Conservation (phyloP, 2,113 vertebrate species). For the Calyptommatus sinebrachiatus region DNA sequence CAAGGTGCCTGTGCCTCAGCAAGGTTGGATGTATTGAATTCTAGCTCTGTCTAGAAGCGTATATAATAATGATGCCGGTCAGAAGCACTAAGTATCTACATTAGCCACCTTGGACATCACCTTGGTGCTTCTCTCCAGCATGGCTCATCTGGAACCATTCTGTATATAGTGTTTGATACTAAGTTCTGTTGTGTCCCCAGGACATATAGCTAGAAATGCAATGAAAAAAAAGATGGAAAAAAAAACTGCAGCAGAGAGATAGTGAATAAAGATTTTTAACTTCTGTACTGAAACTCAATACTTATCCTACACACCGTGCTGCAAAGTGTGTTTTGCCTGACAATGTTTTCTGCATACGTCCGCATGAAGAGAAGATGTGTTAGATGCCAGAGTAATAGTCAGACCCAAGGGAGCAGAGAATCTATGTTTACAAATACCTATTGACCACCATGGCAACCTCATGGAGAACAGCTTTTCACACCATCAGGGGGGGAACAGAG, state of each 20-base stretch:
- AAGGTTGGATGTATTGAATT: not conserved
- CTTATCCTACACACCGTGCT: not conserved
- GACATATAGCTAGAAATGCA: slow-evolving; percentile 24
- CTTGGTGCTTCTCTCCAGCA: not conserved
- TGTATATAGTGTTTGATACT: slow-evolving; percentile 39
- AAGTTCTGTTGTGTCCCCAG: slow-evolving; percentile 7
- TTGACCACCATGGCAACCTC: not conserved
- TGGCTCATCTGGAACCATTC: slow-evolving; percentile 4
- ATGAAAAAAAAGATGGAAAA: not conserved
- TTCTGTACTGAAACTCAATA: slow-evolving; percentile 21
- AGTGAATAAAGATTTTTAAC: slow-evolving; percentile 28
- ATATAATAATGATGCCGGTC: not conserved
- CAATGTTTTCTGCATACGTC: not conserved
- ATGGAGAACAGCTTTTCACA: not conserved
- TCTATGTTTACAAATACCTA: not conserved
- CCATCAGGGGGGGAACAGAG: not conserved
- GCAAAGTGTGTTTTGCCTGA: not conserved
- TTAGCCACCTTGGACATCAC: not conserved
- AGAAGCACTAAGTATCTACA: not conserved
- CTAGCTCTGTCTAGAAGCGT: not conserved
- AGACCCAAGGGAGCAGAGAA: not conserved
- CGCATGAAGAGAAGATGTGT: not conserved
- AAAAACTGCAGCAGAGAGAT: not conserved
- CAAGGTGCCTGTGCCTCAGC: slow-evolving; percentile 13
- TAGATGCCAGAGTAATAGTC: not conserved